These are phyloP conservation scores for Xyrichtys novacula DNA, from an alignment of 2,797 vertebrate species.

Conservation along the genomic window DNA sequence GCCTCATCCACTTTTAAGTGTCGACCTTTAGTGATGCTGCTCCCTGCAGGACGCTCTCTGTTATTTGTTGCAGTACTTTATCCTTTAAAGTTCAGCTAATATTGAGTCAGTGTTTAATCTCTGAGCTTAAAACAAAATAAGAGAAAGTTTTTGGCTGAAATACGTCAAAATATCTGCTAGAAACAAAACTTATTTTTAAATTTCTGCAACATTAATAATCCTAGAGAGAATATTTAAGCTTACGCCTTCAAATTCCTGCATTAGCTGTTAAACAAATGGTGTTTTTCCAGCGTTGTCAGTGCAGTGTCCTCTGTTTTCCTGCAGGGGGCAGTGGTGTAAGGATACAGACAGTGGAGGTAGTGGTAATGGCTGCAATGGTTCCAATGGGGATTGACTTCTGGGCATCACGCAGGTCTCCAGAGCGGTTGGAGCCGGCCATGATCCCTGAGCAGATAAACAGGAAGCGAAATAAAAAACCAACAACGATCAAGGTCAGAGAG, in stretches of 20 bases:
- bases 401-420: slow-evolving; percentile 94
- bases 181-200: background rate
- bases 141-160: background rate
- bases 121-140: too few relatives aligned
- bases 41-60: slow-evolving; percentile 34
- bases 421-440: slow-evolving; percentile 98
- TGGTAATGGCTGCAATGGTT: slow-evolving; percentile 97
- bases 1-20: slow-evolving; percentile 41
- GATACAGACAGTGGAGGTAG: slow-evolving; percentile 98
- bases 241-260: too few relatives aligned
- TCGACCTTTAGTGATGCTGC: slow-evolving; percentile 61
- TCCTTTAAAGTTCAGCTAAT: slow-evolving; percentile 4
- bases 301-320: slow-evolving; percentile 6
- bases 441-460: slow-evolving; percentile 85
- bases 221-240: too few relatives aligned
- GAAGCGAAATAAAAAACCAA: slow-evolving; percentile 6
- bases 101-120: too few relatives aligned
- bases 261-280: too few relatives aligned
- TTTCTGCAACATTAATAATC: too few relatives aligned
- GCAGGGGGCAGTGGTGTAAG: slow-evolving; percentile 70
- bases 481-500: slow-evolving; percentile 9
- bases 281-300: too few relatives aligned
- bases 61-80: slow-evolving; percentile 26
- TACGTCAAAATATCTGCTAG: background rate
- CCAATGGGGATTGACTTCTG: slow-evolving; percentile 98